These are phyloP conservation scores for Amiota mariae DNA, from an alignment of 2,888 invertebrate species.

Conservation along the genomic window DNA sequence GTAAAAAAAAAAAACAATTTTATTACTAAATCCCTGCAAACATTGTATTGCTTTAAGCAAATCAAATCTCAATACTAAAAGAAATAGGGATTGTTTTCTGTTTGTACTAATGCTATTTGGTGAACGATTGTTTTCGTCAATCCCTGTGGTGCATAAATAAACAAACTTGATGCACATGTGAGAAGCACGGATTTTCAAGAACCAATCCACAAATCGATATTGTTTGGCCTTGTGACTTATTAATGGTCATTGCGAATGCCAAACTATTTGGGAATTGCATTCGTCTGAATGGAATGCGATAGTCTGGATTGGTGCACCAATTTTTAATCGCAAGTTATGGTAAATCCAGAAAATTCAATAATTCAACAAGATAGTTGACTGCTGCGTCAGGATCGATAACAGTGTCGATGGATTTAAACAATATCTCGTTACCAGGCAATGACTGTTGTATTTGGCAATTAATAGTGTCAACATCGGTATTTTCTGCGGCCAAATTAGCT, in stretches of 20 bases:
- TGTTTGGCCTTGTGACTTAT: slow-evolving; percentile 65
- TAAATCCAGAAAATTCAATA: slow-evolving; percentile 34
- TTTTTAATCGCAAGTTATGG: slow-evolving; percentile 27
- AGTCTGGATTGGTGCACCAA: slow-evolving; percentile 18
- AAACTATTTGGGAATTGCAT: slow-evolving; percentile 39
- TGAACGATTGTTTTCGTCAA: no score
- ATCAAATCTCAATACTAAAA: no score
- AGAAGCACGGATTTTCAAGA: slow-evolving; percentile 45
- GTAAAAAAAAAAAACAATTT: no score
- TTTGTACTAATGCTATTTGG: no score
- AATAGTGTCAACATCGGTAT: slow-evolving; percentile 32
- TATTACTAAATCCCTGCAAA: no score
- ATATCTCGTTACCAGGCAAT: no score
- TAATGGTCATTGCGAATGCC: slow-evolving; percentile 61
- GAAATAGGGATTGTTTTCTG: no score
- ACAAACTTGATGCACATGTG: slow-evolving; percentile 15
- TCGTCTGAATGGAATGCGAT: not conserved
- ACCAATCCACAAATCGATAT: slow-evolving; percentile 52
- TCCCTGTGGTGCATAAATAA: no score
- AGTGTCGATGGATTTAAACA: slow-evolving; percentile 28
- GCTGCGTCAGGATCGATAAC: slow-evolving; percentile 34
- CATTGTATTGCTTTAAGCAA: no score
- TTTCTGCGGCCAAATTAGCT: slow-evolving; percentile 31
- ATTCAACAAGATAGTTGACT: slow-evolving; percentile 29
- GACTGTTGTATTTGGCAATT: slow-evolving; percentile 23